Evolutionary conservation across 2,113 vertebrate species (phyloP).

Genomic region (Calyptomena viridis): DNA sequence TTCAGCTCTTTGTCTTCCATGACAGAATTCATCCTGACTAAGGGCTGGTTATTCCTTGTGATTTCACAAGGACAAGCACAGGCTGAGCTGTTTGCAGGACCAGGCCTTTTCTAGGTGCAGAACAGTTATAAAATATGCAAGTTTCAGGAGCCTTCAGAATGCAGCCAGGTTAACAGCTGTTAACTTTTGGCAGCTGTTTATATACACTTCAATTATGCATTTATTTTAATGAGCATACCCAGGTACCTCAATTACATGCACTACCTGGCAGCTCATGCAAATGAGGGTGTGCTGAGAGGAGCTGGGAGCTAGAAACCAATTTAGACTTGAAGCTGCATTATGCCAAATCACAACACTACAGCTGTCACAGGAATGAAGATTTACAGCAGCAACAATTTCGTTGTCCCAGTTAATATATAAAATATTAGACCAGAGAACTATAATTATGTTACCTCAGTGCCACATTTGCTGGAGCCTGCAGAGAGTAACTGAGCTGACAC

Average conservation of each 20-base stretch:
- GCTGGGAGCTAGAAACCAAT: background rate
- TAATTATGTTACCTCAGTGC: background rate
- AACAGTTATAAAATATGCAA: conserved; percentile 36
- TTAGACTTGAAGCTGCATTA: background rate
- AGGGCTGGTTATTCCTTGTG: background rate
- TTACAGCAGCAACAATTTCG: background rate
- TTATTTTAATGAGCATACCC: conserved; percentile 30
- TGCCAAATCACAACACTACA: background rate
- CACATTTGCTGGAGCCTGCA: background rate
- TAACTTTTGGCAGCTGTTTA: conserved; percentile 9
- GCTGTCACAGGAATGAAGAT: background rate
- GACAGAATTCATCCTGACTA: background rate
- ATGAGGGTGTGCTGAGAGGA: background rate
- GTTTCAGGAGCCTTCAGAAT: background rate
- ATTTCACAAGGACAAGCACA: background rate
- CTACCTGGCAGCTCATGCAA: conserved; percentile 8
- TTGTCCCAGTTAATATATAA: background rate
- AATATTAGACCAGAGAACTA: background rate
- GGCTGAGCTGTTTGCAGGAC: background rate
- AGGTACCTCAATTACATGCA: conserved; percentile 15
- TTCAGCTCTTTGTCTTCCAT: background rate
- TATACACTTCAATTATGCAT: background rate
- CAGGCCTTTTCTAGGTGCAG: background rate
- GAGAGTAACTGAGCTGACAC: background rate
- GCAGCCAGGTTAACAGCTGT: background rate